phyloP scores from a whole-genome alignment of 1,140 invertebrate species.

The Euura lappo region DNA sequence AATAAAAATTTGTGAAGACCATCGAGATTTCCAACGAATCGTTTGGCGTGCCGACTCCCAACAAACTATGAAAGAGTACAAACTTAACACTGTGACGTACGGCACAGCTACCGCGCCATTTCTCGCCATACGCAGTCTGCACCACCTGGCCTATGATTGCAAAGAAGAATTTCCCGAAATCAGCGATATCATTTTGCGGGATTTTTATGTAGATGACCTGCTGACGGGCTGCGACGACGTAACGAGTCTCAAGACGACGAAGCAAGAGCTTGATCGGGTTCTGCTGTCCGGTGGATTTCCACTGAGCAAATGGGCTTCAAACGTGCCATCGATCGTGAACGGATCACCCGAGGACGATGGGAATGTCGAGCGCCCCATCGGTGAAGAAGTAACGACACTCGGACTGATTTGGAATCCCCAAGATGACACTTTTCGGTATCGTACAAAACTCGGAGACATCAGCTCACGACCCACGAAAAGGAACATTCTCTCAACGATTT shows the following conservation, averaged over 20 bases:
- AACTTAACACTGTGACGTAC: constrained; percentile 49
- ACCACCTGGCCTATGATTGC: constrained; percentile 39
- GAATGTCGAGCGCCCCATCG: neutral
- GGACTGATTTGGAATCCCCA: constrained; percentile 37
- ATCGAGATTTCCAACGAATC: constrained; percentile 40
- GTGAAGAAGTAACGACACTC: constrained; percentile 33
- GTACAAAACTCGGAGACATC: constrained; percentile 7
- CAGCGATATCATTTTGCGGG: constrained; percentile 22
- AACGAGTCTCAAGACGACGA: constrained; percentile 23
- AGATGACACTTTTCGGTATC: constrained; percentile 28
- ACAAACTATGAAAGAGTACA: constrained; percentile 32
- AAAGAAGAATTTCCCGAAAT: constrained; percentile 32
- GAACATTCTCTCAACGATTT: constrained; percentile 23
- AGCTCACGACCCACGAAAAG: constrained; percentile 26
- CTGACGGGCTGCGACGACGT: constrained; percentile 31
- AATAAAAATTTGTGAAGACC: constrained; percentile 30
- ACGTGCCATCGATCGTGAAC: constrained; percentile 32
- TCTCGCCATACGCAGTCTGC: constrained; percentile 38
- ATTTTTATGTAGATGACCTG: constrained; percentile 40
- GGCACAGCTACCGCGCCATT: constrained; percentile 43
- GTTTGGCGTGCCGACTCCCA: constrained; percentile 32
- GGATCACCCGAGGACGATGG: constrained; percentile 15
- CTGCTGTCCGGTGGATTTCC: constrained; percentile 33
- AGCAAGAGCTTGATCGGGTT: constrained; percentile 32
- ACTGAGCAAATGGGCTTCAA: constrained; percentile 45